Evolutionary conservation across 1,140 invertebrate genomes (phyloP), one percentile per base, ranked within the genome.

Genomic region (Stegodyphus mimosarum): DNA sequence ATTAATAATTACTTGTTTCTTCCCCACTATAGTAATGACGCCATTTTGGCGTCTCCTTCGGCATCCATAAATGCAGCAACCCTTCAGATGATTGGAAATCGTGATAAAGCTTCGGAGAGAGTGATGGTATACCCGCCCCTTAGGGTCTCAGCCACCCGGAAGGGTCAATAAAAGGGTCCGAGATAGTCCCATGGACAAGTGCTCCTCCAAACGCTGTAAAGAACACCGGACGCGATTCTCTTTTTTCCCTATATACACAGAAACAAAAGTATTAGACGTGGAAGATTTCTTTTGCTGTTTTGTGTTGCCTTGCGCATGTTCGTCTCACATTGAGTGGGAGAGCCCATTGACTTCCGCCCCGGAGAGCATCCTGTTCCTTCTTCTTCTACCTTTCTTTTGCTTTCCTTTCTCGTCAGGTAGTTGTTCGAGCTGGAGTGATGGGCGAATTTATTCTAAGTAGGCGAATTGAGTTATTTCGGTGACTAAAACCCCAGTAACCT

Each of bases 121-220:
- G 33, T 33, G 33, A 79, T 69, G 64, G 77, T 17, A 11, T 63
- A 13, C 77, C 33, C 52, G 49, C 66, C 52, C 77, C 67, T 79
- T 15, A 79, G 51, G 77, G 64, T 55, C 50, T 51, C 64, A 66
- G 17, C 50, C 49, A 55, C 13, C 66, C 77, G 77, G 77, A 79
- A 79, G 77, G 33, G 77, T 79, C 77, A 79, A 79, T 79, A 79
- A 79, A 79, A 79, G 64, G 51, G 75, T 67, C 33, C 33, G 33
- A 33, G 33, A 33, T 33, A 33, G 33, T 33, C 75, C 75, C 17
- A 7, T 33, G 77, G 17, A 52, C 66, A 79, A 70, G 66, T 18
- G 66, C 52, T 49, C n/a, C 52, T 55, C 64, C 51, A 79, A 70
- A 70, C 66, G 53, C 51, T 77, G 63, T 67, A 77, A 77, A 77